Conservation (phyloP, 2,113 vertebrate genomes). For the Amblyopsis rosae region DNA sequence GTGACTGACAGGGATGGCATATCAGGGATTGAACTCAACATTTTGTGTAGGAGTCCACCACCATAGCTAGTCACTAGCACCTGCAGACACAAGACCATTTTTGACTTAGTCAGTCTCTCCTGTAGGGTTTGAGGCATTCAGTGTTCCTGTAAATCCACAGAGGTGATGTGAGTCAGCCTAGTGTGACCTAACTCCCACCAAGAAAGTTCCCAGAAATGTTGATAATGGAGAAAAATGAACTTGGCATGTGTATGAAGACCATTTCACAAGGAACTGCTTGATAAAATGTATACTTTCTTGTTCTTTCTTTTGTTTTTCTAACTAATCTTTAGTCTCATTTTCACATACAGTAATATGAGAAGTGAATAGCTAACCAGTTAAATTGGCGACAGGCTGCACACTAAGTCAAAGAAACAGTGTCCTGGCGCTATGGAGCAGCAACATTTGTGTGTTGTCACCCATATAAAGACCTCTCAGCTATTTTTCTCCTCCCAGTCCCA, state of each 20-base stretch:
- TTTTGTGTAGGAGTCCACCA: background rate
- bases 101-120: constrained; percentile 35
- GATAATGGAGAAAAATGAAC: constrained; percentile 7
- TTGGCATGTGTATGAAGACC: constrained; percentile 3
- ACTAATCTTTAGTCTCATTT: background rate
- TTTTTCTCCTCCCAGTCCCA: constrained; percentile 8
- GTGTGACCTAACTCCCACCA: constrained; percentile 29
- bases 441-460: constrained; percentile 40
- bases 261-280: constrained; percentile 6
- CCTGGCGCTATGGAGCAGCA: constrained; percentile 40
- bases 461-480: constrained; percentile 18
- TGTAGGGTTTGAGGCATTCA: constrained; percentile 48
- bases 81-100: constrained; percentile 19
- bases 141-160: constrained; percentile 47
- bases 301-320: too few species aligned
- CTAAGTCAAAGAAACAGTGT: constrained; percentile 46
- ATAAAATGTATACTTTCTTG: background rate
- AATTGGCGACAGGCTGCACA: constrained; percentile 15
- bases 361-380: constrained; percentile 11
- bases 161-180: constrained; percentile 56
- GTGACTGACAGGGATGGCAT: too few species aligned
- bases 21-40: background rate
- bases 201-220: constrained; percentile 10
- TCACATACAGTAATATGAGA: constrained; percentile 8
- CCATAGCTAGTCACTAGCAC: too few species aligned